A percentile compares a stretch with the other conserved stretches of the same genome.
Evolutionary conservation across 1,140 invertebrate species (phyloP).

Genomic region (Drosophila lacteicornis): DNA sequence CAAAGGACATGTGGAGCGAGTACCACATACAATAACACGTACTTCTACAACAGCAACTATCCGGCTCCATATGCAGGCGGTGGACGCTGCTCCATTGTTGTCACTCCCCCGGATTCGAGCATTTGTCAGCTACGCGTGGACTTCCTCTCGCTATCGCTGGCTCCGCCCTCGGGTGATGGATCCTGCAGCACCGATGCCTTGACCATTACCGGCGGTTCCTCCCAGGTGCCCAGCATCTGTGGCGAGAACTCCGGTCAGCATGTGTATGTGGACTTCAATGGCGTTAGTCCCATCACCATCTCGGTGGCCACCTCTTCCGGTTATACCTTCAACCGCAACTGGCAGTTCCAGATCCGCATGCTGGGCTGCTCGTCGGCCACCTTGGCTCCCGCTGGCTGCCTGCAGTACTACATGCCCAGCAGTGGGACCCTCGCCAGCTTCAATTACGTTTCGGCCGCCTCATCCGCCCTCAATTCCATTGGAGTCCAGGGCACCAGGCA

Average conservation of each 20-base stretch:
- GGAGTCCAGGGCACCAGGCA: slow-evolving; percentile 88
- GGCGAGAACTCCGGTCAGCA: slow-evolving; percentile 93
- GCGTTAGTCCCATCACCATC: slow-evolving; percentile 88
- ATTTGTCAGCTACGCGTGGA: slow-evolving; percentile 93
- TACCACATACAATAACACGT: slow-evolving; percentile 91
- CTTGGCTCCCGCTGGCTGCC: slow-evolving; percentile 90
- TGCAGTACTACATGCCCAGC: slow-evolving; percentile 90
- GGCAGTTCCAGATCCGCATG: slow-evolving; percentile 92
- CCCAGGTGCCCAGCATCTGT: slow-evolving; percentile 89
- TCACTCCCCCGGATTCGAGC: slow-evolving; percentile 88
- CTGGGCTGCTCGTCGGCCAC: slow-evolving; percentile 88
- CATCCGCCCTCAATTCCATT: slow-evolving; percentile 80
- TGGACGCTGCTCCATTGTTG: slow-evolving; percentile 89
- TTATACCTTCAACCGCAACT: slow-evolving; percentile 88
- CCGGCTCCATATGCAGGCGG: slow-evolving; percentile 89
- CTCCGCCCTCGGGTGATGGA: slow-evolving; percentile 90
- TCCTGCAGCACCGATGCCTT: slow-evolving; percentile 90
- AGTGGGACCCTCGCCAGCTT: slow-evolving; percentile 90
- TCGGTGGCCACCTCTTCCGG: slow-evolving; percentile 88
- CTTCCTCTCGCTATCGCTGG: slow-evolving; percentile 90
- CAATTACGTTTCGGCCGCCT: slow-evolving; percentile 89
- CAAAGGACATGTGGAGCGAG: slow-evolving; percentile 88
- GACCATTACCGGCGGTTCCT: slow-evolving; percentile 89
- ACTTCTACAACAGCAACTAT: slow-evolving; percentile 91
- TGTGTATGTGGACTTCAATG: slow-evolving; percentile 91